phyloP scores from a whole-genome alignment of 2,888 invertebrate genomes.

The Hirtodrosophila confusa region DNA sequence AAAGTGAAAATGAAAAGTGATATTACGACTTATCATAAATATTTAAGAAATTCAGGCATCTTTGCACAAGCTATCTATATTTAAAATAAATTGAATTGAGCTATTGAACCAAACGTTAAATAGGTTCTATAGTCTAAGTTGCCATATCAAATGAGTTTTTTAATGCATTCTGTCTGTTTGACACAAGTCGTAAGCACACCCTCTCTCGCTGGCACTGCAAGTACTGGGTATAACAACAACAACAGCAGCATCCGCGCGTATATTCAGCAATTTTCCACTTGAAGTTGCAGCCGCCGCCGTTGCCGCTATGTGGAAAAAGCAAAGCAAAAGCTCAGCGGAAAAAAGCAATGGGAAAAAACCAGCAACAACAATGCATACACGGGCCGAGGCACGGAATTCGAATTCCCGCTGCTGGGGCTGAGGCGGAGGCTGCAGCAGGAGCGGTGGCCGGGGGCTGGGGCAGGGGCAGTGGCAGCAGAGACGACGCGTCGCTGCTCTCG shows the following conservation, averaged over 20 bases:
- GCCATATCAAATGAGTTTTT: too few relatives aligned
- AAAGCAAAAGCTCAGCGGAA: conserved; percentile 49
- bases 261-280: conserved; percentile 77
- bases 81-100: too few relatives aligned
- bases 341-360: conserved; percentile 33
- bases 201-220: conserved; percentile 1
- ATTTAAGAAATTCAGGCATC: too few relatives aligned
- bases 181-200: conserved; percentile 15
- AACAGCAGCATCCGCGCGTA: conserved; percentile 45
- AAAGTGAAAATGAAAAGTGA: too few relatives aligned
- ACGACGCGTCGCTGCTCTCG: conserved; percentile 41
- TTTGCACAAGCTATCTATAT: too few relatives aligned
- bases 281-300: conserved; percentile 48
- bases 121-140: too few relatives aligned
- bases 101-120: too few relatives aligned
- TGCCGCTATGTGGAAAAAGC: conserved; percentile 27
- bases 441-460: conserved; percentile 3
- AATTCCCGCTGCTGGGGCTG: conserved; percentile 49
- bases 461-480: conserved; percentile 19
- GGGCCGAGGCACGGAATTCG: conserved; percentile 43
- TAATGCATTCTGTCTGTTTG: background rate
- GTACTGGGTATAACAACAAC: conserved; percentile 29
- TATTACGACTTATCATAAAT: too few relatives aligned
- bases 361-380: conserved; percentile 35
- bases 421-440: conserved; percentile 5